Base-by-base conservation (phyloP, 1,140 invertebrate genomes). In the Aporrectodea caliginosa region DNA sequence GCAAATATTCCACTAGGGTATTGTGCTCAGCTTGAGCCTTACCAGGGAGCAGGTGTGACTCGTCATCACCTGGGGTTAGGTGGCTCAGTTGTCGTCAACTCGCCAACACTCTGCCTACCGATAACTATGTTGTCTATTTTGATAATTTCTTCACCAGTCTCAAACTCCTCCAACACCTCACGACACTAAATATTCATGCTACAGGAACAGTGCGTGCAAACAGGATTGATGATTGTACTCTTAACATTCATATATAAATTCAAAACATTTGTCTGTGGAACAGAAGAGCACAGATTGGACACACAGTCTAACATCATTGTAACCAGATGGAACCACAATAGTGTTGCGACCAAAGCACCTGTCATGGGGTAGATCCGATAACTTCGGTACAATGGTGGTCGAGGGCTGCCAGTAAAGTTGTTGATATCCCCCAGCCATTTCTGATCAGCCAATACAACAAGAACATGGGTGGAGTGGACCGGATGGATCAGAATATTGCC, bases 111-210 rank as follows among this genome's bases (percentile, higher is more conserved):
- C 58, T 68, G 58, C 58, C 58, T 68, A 14, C 27, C 27, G 58
- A 27, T 68, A 14, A 14, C 14, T 68, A 68, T 27, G 27, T 14
- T 16, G 14, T 68, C 14, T 68, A 68, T 68, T 16, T 68, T 16
- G 58, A 68, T 68, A 68, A 68, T 68, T 68, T 68, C 58, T 68
- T 68, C 58, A n/a, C n/a, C n/a, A n/a, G n/a, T n/a, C n/a, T n/a
- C n/a, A n/a, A n/a, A n/a, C n/a, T n/a, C n/a, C n/a, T n/a, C n/a
- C n/a, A n/a, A n/a, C n/a, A n/a, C n/a, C n/a, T n/a, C n/a, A n/a
- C n/a, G n/a, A n/a, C n/a, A n/a, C n/a, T n/a, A n/a, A n/a, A n/a
- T n/a, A n/a, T n/a, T n/a, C n/a, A n/a, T n/a, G n/a, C n/a, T n/a
- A n/a, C n/a, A n/a, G n/a, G n/a, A n/a, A n/a, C n/a, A n/a, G n/a